Conservation (phyloP, 2,888 invertebrate genomes). For the Lymantria monacha region DNA sequence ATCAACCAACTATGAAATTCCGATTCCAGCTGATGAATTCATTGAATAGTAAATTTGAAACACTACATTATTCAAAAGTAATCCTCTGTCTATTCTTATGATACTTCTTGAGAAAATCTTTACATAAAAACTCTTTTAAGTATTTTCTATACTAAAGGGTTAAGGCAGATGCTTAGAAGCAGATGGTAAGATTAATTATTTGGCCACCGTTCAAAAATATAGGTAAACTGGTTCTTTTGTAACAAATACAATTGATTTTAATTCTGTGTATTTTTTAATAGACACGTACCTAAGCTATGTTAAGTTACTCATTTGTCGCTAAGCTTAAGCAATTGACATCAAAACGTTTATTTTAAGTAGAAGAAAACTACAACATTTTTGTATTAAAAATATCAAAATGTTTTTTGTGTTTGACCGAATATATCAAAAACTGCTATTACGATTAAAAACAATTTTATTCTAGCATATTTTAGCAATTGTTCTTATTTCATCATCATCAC, state of each 20-base stretch:
- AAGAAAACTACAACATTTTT: too few species aligned
- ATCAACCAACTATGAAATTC: too few species aligned
- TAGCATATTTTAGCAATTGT: too few species aligned
- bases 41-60: not conserved
- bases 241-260: conserved; percentile 15
- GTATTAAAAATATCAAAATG: too few species aligned
- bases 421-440: too few species aligned
- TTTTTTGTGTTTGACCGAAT: too few species aligned
- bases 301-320: not conserved
- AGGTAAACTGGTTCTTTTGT: conserved; percentile 23
- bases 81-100: conserved; percentile 9
- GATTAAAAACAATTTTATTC: too few species aligned
- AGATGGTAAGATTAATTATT: conserved; percentile 64
- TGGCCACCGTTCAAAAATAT: conserved; percentile 43
- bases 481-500: too few species aligned
- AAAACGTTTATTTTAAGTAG: too few species aligned
- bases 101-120: conserved; percentile 26
- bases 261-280: conserved; percentile 14
- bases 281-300: conserved; percentile 27
- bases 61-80: conserved; percentile 16
- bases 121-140: conserved; percentile 33
- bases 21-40: not conserved
- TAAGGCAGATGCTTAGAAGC: conserved; percentile 66
- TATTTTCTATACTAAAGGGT: conserved; percentile 48
- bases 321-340: too few species aligned